These are phyloP conservation scores for Drosophila auraria DNA, from an alignment of 1,140 invertebrate species.

Conservation along the genomic window DNA sequence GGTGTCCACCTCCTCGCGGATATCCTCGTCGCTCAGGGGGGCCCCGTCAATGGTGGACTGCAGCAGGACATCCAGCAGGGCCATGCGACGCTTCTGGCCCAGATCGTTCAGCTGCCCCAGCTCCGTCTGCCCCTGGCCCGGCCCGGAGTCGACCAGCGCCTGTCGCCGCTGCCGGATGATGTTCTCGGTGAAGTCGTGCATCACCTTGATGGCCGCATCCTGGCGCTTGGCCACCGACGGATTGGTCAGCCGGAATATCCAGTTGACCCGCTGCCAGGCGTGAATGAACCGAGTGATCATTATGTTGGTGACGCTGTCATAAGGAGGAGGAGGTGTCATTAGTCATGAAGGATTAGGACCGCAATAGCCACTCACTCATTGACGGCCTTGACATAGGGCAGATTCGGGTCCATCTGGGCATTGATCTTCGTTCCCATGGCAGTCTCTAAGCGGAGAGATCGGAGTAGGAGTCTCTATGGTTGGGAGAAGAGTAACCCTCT, in stretches of 20 bases:
- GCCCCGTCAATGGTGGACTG: constrained; percentile 87
- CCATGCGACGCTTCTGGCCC: constrained; percentile 87
- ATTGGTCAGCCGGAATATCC: constrained; percentile 58
- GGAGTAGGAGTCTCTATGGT: neutral
- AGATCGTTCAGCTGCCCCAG: constrained; percentile 39
- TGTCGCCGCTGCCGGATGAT: constrained; percentile 86
- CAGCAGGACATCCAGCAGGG: constrained; percentile 92
- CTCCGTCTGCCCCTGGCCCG: neutral
- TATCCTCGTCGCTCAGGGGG: constrained; percentile 88
- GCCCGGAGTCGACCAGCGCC: constrained; percentile 52
- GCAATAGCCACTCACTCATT: constrained; percentile 86
- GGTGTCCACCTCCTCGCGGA: constrained; percentile 91
- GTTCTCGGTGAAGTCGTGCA: constrained; percentile 89
- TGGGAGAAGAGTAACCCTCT: neutral
- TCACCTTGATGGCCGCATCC: constrained; percentile 86
- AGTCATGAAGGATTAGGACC: neutral
- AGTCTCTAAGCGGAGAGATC: constrained; percentile 87
- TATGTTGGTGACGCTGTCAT: constrained; percentile 62
- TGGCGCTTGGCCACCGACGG: constrained; percentile 85
- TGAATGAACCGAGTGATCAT: constrained; percentile 58
- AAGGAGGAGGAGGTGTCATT: neutral
- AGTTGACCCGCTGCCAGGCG: constrained; percentile 63
- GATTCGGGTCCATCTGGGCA: constrained; percentile 89
- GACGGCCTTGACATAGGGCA: constrained; percentile 90
- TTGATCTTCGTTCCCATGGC: constrained; percentile 93